Conservation (phyloP, 2,113 vertebrate genomes). For the Percina caprodes region DNA sequence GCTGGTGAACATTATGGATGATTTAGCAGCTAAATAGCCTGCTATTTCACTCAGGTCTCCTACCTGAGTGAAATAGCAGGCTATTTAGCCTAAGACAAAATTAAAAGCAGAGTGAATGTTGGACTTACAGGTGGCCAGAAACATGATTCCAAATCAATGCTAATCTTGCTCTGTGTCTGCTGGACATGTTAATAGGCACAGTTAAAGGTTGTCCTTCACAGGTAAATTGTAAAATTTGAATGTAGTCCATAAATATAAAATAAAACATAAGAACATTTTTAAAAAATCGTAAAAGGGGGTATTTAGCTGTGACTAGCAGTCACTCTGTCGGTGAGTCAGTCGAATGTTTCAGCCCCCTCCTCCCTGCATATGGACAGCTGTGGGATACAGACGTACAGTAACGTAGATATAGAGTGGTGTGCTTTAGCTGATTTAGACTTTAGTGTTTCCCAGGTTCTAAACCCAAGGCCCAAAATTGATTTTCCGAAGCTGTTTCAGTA, state of each 20-base stretch:
- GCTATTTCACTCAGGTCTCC: not conserved
- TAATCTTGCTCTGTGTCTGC: not conserved
- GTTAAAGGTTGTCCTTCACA: not conserved
- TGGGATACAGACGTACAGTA: conserved; percentile 5
- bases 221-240: conserved; percentile 16
- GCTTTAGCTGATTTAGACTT: conserved; percentile 17
- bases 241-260: conserved; percentile 7
- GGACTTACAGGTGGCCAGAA: not conserved
- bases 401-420: not conserved
- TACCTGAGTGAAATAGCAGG: too few relatives aligned
- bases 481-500: conserved; percentile 30
- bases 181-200: not conserved
- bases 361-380: conserved; percentile 8
- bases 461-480: conserved; percentile 33
- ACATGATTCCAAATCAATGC: not conserved
- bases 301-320: conserved; percentile 26
- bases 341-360: not conserved
- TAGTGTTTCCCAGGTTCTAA: conserved; percentile 28
- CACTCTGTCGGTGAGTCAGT: conserved; percentile 26
- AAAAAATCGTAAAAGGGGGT: not conserved
- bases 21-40: not conserved
- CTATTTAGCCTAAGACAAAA: conserved; percentile 1
- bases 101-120: not conserved
- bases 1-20: not conserved
- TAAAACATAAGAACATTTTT: too few relatives aligned